These are phyloP conservation scores for Pyrrhosoma nymphula DNA, from an alignment of 2,888 invertebrate genomes.

Conservation along the genomic window DNA sequence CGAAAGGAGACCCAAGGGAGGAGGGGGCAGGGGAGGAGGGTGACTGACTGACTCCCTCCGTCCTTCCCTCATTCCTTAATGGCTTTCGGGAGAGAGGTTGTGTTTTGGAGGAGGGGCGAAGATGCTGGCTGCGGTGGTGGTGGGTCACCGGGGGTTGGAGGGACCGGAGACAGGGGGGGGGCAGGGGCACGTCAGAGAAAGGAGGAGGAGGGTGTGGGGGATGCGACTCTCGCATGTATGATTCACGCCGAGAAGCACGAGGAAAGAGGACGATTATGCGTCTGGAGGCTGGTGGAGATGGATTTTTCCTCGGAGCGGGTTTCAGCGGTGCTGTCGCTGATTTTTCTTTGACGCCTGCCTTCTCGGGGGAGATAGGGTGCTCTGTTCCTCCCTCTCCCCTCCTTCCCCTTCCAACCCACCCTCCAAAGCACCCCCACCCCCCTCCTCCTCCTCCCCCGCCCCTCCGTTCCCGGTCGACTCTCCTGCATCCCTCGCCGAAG, in stretches of 20 bases:
- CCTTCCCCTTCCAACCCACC: neutral
- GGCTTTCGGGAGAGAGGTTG: neutral
- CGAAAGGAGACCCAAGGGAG: neutral
- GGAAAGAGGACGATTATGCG: neutral
- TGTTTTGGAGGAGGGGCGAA: neutral
- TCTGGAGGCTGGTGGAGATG: neutral
- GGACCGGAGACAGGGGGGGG: neutral
- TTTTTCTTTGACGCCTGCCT: slow-evolving; percentile 10
- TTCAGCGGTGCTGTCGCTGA: neutral
- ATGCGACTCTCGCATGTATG: neutral
- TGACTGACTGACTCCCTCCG: neutral
- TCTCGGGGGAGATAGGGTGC: neutral
- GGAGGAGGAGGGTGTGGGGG: neutral
- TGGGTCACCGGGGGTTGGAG: neutral
- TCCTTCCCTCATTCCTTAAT: neutral
- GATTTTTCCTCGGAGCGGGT: neutral
- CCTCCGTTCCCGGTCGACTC: neutral
- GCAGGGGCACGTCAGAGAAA: neutral
- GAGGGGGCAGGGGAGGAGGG: neutral
- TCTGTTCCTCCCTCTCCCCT: neutral
- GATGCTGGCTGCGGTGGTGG: neutral
- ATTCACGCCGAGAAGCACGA: neutral
- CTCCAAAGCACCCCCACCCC: neutral
- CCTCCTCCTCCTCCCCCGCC: neutral
- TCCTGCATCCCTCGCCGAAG: neutral